A percentile compares a stretch with the other conserved stretches of the same genome.
These are phyloP conservation scores for Anisognathus igniventris DNA, from an alignment of 2,797 vertebrate species.

Conservation along the genomic window DNA sequence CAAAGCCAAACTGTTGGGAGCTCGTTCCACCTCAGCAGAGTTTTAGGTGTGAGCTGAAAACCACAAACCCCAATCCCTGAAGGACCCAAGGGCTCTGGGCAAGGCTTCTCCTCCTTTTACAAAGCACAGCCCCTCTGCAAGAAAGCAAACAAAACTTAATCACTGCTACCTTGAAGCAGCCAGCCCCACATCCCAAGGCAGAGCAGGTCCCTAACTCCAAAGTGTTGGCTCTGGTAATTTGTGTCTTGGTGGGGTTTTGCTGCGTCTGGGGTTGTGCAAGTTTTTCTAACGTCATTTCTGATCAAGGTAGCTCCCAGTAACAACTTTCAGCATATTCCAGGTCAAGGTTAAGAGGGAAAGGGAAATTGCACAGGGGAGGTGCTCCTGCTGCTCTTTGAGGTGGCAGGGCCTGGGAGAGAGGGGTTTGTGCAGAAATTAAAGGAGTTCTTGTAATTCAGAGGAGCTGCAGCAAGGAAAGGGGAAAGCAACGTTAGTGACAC, in stretches of 20 bases:
- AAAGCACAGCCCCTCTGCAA: neutral
- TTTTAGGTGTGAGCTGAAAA: neutral
- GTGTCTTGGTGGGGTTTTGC: neutral
- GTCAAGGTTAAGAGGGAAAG: constrained; percentile 40
- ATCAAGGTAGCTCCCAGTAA: neutral
- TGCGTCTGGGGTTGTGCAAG: neutral
- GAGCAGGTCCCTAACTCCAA: neutral
- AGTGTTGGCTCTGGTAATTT: neutral
- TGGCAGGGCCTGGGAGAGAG: neutral
- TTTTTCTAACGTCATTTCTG: neutral
- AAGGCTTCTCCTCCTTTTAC: neutral
- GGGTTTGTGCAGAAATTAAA: neutral
- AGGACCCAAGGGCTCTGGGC: neutral
- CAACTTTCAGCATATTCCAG: neutral
- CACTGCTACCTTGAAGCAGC: neutral
- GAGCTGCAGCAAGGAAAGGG: neutral
- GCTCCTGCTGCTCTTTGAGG: neutral
- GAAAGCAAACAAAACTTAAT: constrained; percentile 43
- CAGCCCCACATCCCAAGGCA: neutral
- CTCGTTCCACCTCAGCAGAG: accelerated
- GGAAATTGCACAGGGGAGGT: constrained; percentile 3
- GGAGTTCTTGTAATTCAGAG: neutral
- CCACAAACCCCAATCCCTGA: neutral
- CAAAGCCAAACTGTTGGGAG: accelerated
- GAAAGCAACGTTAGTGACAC: neutral